phyloP scores from a whole-genome alignment of 2,113 vertebrate species.

The Serinus canaria region DNA sequence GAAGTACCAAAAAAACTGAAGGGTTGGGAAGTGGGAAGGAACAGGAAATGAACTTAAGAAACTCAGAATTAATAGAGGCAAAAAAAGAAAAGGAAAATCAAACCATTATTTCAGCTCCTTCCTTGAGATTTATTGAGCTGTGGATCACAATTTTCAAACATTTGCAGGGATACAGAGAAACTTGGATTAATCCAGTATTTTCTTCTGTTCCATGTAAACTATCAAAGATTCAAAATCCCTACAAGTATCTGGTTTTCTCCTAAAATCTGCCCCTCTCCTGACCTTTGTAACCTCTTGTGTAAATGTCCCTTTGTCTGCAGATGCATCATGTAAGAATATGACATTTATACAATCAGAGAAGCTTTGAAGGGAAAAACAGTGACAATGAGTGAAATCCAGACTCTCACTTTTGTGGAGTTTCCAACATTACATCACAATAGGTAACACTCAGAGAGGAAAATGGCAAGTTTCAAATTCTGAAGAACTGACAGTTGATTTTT shows the following conservation, averaged over 20 bases:
- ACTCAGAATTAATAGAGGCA: background rate
- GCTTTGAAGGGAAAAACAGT: background rate
- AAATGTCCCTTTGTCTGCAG: background rate
- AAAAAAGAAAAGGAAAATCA: background rate
- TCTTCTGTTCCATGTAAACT: background rate
- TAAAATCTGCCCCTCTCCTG: background rate
- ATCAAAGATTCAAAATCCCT: background rate
- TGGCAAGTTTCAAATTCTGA: background rate
- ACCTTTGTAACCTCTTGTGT: background rate
- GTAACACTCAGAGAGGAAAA: background rate
- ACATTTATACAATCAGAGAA: background rate
- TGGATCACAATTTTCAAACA: background rate
- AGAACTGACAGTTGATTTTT: background rate
- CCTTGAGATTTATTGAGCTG: background rate
- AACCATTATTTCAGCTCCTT: background rate
- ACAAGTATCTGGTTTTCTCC: background rate
- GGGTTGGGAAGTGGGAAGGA: rapidly evolving
- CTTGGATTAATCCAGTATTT: background rate
- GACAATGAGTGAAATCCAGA: background rate
- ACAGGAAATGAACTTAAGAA: background rate
- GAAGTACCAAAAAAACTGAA: background rate
- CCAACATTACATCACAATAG: background rate
- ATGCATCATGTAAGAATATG: background rate
- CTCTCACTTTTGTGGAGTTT: background rate
- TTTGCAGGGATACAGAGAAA: background rate